Evolutionary conservation across 1,140 invertebrate genomes (phyloP).

Genomic region (Penaeus chinensis): DNA sequence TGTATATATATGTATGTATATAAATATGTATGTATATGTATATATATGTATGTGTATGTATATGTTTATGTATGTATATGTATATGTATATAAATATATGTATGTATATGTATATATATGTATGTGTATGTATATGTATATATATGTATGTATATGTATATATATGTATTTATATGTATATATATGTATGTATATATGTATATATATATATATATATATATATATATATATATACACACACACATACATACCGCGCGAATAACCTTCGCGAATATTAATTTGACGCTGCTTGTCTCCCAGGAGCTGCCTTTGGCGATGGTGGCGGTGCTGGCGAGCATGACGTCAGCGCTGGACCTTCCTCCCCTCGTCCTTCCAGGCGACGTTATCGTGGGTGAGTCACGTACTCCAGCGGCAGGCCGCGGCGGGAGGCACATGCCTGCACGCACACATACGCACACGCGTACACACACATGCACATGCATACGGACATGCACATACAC

Average conservation of each 20-base stretch:
- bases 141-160: not conserved
- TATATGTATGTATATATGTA: not conserved
- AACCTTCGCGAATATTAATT: no score
- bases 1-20: conserved; percentile 6
- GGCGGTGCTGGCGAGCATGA: no score
- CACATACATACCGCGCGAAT: not conserved
- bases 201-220: conserved; percentile 19
- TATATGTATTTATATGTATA: not conserved
- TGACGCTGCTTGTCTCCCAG: no score
- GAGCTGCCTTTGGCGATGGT: no score
- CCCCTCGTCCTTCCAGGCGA: no score
- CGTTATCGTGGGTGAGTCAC: no score
- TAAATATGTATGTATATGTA: conserved; percentile 9
- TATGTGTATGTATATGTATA: not conserved
- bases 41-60: conserved; percentile 12
- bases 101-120: not conserved
- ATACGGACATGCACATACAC: no score
- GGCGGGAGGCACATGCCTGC: no score
- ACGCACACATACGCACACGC: no score
- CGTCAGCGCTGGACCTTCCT: no score
- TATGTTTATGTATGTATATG: conserved; percentile 3
- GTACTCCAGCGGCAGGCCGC: no score
- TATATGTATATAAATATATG: not conserved
- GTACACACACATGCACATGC: no score
- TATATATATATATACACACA: conserved; percentile 6